Percentiles rank a stretch among this genome's conserved stretches.
Conservation (phyloP, 2,888 invertebrate species). For the Drosophila phalerata region DNA sequence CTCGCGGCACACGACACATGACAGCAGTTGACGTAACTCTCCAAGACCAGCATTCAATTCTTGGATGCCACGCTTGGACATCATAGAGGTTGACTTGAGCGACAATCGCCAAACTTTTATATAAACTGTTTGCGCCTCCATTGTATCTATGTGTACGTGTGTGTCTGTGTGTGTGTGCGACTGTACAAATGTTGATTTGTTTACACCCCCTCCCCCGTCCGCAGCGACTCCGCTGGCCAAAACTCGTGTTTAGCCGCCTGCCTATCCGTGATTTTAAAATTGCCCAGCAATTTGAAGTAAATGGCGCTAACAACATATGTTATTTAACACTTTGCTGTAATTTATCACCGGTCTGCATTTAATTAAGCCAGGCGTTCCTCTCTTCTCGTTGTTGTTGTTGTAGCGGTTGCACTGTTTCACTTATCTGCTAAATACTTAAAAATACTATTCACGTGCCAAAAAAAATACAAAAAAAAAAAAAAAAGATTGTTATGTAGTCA, state of each 20-base stretch:
- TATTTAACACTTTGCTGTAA: slow-evolving; percentile 31
- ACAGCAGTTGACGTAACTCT: slow-evolving; percentile 93
- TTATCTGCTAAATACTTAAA: slow-evolving; percentile 65
- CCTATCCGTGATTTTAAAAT: slow-evolving; percentile 11
- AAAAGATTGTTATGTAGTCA: slow-evolving; percentile 29
- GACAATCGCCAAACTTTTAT: slow-evolving; percentile 51
- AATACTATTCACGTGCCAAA: slow-evolving; percentile 74
- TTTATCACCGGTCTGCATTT: slow-evolving; percentile 31
- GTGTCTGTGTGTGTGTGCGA: slow-evolving; percentile 27
- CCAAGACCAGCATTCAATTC: slow-evolving; percentile 94
- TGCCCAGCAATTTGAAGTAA: slow-evolving; percentile 28
- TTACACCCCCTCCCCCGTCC: slow-evolving; percentile 28
- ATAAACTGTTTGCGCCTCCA: slow-evolving; percentile 58
- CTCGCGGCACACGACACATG: slow-evolving; percentile 95
- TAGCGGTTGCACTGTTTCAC: slow-evolving; percentile 56
- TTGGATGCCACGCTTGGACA: slow-evolving; percentile 89
- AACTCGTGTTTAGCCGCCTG: slow-evolving; percentile 25
- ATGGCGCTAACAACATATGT: slow-evolving; percentile 16
- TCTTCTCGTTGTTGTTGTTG: slow-evolving; percentile 33
- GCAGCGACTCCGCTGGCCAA: slow-evolving; percentile 14
- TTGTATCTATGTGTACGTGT: slow-evolving; percentile 14
- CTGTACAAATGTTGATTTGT: slow-evolving; percentile 56
- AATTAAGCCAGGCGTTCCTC: slow-evolving; percentile 43
- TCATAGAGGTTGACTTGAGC: slow-evolving; percentile 43
- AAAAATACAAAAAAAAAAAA: slow-evolving; percentile 67